These are phyloP conservation scores for Albula glossodonta DNA, from an alignment of 2,113 vertebrate genomes.

Conservation along the genomic window DNA sequence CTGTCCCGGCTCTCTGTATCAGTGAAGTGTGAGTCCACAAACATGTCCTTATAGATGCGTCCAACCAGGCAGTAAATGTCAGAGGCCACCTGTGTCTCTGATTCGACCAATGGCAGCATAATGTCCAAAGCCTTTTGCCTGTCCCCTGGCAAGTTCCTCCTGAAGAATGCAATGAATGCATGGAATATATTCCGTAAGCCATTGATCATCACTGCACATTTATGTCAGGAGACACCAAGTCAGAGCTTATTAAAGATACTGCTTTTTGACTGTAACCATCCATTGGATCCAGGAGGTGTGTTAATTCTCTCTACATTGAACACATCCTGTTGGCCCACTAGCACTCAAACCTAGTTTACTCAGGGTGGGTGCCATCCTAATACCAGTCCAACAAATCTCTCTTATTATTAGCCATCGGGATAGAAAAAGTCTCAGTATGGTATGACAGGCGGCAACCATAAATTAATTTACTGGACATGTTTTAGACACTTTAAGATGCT, in stretches of 20 bases:
- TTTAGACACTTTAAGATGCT: neutral
- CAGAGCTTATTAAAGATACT: too few species aligned
- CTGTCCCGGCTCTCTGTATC: constrained; percentile 87
- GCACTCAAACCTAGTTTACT: too few species aligned
- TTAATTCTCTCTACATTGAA: too few species aligned
- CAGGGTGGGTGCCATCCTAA: too few species aligned
- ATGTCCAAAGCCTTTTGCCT: constrained; percentile 89
- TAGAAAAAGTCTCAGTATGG: too few species aligned
- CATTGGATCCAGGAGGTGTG: too few species aligned
- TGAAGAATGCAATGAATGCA: constrained; percentile 43
- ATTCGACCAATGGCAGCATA: constrained; percentile 90
- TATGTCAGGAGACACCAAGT: neutral
- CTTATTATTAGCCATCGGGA: too few species aligned
- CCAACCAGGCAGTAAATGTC: constrained; percentile 97
- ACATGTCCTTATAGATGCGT: constrained; percentile 95
- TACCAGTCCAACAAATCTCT: too few species aligned
- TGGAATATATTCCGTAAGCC: neutral
- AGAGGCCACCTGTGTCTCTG: constrained; percentile 88
- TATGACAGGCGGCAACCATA: too few species aligned
- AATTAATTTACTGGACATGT: neutral
- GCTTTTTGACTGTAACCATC: too few species aligned
- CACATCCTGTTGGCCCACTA: too few species aligned
- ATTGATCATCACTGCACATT: neutral
- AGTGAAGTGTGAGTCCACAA: constrained; percentile 90
- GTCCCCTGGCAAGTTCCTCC: constrained; percentile 88